Percentiles rank a stretch among this genome's conserved stretches.
phyloP scores from a whole-genome alignment of 2,113 vertebrate genomes.

The Mastomys coucha region DNA sequence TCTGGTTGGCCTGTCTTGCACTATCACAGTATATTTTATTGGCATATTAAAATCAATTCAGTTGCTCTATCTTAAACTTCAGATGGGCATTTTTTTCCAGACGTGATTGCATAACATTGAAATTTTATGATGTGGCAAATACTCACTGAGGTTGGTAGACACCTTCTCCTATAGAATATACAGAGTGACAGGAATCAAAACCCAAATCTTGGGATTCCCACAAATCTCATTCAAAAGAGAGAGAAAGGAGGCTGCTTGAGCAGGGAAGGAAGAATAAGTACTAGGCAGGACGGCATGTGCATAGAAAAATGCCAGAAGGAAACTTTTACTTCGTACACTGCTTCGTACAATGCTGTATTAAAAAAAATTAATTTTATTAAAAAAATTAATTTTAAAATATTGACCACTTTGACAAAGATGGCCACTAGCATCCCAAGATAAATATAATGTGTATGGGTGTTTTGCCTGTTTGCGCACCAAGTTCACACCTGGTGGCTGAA shows the following conservation, averaged over 20 bases:
- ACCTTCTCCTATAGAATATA: slow-evolving; percentile 1
- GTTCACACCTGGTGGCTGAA: background rate
- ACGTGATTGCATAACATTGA: background rate
- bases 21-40: background rate
- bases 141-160: background rate
- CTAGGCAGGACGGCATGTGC: background rate
- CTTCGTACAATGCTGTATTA: background rate
- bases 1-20: background rate
- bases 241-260: background rate
- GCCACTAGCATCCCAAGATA: background rate
- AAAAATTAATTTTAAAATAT: background rate
- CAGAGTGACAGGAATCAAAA: background rate
- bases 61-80: background rate
- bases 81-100: background rate
- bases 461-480: background rate
- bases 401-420: background rate
- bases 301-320: no score
- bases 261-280: background rate
- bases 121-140: background rate
- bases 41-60: background rate
- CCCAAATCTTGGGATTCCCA: background rate
- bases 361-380: background rate
- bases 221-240: background rate
- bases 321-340: background rate
- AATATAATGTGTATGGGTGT: background rate